Base-by-base conservation (phyloP, 2,888 invertebrate species). In the Iphiclides podalirius region DNA sequence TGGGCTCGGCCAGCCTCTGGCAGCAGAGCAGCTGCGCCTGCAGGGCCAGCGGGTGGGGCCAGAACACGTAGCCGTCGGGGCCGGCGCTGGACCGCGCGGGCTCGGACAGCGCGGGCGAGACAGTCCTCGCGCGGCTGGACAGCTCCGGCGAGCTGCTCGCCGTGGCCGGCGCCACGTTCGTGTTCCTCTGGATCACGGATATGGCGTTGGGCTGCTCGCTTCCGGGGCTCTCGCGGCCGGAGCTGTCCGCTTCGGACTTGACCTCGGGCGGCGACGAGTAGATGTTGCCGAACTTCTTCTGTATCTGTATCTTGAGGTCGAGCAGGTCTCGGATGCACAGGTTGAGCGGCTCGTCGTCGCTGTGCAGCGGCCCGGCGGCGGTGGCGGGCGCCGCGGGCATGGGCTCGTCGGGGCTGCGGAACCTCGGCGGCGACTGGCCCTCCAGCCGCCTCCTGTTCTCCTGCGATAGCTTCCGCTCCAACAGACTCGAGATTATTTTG, bases 301-400 rank as follows among this genome's bases (percentile, higher is more conserved):
- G 79, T 26, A 93, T 84, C 57, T 92, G 90, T 57, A 93, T 91
- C 64, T 93, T 93, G 15, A 93, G 72, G 54, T 93, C 92, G 62
- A 92, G 92, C 40, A 93, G 88, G 67, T 96, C 96, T 43, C 95
- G 87, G 49, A 96, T 91, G 70, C 96, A 96, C 2, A 96, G 90
- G 78, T 96, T 96, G 3, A 96, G 80, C 0, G 96, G 96, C 66
- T 96, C 95, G 41, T 94, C 93, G 66, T 84, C 73, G 59, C 73
- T 72, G 60, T 81, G 75, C 61, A 87, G 42, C 11, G 74, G 75
- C 13, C 75, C 70, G 44, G 78, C 74, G 40, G 77, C 70, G 1
- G 84, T 70, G 55, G 70, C 52, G 1, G 83, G 83, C 1, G 79
- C 79, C 45, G 70, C 79, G 0, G 80, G 79, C 75, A 76, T 74